Evolutionary conservation across 2,888 invertebrate species (phyloP).

Genomic region (Muscina levida): DNA sequence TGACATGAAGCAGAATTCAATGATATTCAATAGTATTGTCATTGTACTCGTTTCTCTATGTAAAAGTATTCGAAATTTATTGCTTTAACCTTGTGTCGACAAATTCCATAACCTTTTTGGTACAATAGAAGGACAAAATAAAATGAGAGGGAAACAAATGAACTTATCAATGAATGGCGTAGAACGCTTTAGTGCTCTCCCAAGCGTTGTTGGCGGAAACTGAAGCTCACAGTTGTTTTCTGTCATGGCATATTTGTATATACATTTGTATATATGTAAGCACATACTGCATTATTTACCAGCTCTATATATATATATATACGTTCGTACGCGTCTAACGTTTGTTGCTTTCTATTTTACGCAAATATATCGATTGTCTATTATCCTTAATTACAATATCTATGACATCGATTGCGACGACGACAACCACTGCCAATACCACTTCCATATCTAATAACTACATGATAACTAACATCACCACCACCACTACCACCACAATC

Average conservation of each 20-base stretch:
- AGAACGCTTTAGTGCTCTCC: background rate
- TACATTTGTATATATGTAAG: slow-evolving; percentile 11
- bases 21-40: slow-evolving; percentile 14
- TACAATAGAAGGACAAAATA: no score
- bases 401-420: slow-evolving; percentile 24
- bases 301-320: no score
- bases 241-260: background rate
- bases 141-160: background rate
- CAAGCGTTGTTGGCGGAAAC: background rate
- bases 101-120: slow-evolving; percentile 18
- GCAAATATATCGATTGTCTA: slow-evolving; percentile 62
- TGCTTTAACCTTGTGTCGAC: slow-evolving; percentile 19
- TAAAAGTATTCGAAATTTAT: slow-evolving; percentile 15
- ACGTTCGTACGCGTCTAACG: no score
- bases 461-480: background rate
- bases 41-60: background rate
- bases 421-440: background rate
- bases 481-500: no score
- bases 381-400: slow-evolving; percentile 60
- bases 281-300: no score
- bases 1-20: slow-evolving; percentile 14
- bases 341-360: no score
- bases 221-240: slow-evolving; percentile 12
- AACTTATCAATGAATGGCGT: background rate
- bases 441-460: background rate